Conservation (phyloP, 1,140 invertebrate species). For the Pseudomyrmex gracilis region DNA sequence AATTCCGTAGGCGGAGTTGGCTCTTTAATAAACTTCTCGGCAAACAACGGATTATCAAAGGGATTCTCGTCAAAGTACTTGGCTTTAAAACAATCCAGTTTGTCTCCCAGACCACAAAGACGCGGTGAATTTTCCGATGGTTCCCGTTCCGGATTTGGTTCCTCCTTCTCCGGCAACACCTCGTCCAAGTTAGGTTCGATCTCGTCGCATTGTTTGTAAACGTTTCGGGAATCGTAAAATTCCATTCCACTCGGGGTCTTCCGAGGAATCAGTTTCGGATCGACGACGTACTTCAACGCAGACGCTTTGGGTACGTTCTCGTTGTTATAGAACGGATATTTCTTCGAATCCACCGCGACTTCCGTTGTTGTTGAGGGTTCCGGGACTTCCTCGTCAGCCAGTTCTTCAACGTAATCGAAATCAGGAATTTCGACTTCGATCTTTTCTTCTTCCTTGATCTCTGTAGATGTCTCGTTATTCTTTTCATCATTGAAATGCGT, state of each 20-base stretch:
- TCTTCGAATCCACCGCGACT: slow-evolving; percentile 76
- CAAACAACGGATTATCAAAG: slow-evolving; percentile 91
- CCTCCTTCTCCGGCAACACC: slow-evolving; percentile 80
- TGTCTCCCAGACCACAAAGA: slow-evolving; percentile 88
- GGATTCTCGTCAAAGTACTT: slow-evolving; percentile 91
- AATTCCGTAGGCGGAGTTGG: slow-evolving; percentile 75
- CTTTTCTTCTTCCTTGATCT: slow-evolving; percentile 48
- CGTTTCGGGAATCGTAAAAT: slow-evolving; percentile 85
- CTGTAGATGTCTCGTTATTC: slow-evolving; percentile 28
- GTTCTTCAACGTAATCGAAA: slow-evolving; percentile 73
- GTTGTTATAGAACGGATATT: slow-evolving; percentile 85
- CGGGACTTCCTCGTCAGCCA: slow-evolving; percentile 62
- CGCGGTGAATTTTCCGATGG: slow-evolving; percentile 79
- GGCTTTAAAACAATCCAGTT: slow-evolving; percentile 90
- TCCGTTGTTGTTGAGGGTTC: slow-evolving; percentile 31
- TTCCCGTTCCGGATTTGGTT: slow-evolving; percentile 76
- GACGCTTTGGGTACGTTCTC: slow-evolving; percentile 75
- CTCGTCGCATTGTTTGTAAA: slow-evolving; percentile 82
- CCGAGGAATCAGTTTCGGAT: slow-evolving; percentile 82
- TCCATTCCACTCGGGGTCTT: slow-evolving; percentile 86
- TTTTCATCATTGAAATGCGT: slow-evolving; percentile 71
- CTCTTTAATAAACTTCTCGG: slow-evolving; percentile 84
- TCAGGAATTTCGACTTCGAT: slow-evolving; percentile 79
- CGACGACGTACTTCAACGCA: slow-evolving; percentile 83
- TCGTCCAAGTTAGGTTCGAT: slow-evolving; percentile 79